Conservation (phyloP, 2,888 invertebrate species). For the Ferdinandea cuprea region DNA sequence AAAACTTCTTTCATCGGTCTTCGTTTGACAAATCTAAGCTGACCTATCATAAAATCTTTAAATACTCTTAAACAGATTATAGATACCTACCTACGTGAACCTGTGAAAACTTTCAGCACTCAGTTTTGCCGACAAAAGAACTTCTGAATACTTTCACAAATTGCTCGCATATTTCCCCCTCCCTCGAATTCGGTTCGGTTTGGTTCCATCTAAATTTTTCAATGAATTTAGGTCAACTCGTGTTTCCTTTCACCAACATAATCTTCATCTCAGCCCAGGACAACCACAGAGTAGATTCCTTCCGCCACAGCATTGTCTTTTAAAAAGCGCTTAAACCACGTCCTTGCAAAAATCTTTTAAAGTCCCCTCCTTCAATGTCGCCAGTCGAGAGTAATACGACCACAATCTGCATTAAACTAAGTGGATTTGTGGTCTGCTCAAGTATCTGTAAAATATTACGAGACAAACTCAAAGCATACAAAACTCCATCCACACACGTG, state of each 20-base stretch:
- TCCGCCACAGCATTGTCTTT: background rate
- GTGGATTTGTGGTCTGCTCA: slow-evolving; percentile 58
- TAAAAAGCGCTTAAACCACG: slow-evolving; percentile 8
- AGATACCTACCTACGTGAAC: too few relatives aligned
- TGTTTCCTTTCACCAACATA: slow-evolving; percentile 3
- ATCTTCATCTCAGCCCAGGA: slow-evolving; percentile 9
- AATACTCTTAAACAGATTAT: too few relatives aligned
- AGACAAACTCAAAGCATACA: background rate
- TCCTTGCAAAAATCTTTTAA: slow-evolving; percentile 18
- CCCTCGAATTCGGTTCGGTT: too few relatives aligned
- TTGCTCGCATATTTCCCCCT: too few relatives aligned
- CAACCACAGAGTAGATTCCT: slow-evolving; percentile 4
- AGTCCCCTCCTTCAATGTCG: slow-evolving; percentile 6
- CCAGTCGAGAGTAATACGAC: slow-evolving; percentile 55
- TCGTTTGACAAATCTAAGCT: too few relatives aligned
- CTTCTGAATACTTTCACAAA: background rate
- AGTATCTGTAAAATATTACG: slow-evolving; percentile 42
- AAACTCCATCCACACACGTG: slow-evolving; percentile 2
- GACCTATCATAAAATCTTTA: too few relatives aligned
- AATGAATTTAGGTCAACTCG: slow-evolving; percentile 23
- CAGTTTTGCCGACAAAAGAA: too few relatives aligned
- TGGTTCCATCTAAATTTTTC: too few relatives aligned
- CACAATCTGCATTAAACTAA: slow-evolving; percentile 59
- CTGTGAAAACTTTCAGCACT: too few relatives aligned
- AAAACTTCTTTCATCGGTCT: too few relatives aligned